Evolutionary conservation across 37 sponge, comb jelly and placozoan genomes (phyloP).

Genomic region (Axinella damicornis): DNA sequence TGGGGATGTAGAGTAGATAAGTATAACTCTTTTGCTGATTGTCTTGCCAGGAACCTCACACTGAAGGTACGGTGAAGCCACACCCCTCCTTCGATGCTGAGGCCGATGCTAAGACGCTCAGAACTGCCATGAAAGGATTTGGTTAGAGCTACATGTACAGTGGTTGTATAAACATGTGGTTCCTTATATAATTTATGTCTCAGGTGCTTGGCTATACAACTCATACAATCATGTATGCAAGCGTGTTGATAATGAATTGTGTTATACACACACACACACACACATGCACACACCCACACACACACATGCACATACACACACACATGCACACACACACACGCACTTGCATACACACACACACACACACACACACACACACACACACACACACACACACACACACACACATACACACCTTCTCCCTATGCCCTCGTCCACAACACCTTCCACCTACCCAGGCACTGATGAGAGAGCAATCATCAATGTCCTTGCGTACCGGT

Average conservation of each 20-base stretch:
- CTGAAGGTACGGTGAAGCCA: slow-evolving; percentile 71
- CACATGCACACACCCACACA: slow-evolving; percentile 46
- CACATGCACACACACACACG: slow-evolving; percentile 63
- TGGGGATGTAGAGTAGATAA: no score
- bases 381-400: slow-evolving; percentile 62
- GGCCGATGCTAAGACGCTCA: slow-evolving; percentile 64
- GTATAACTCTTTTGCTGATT: no score
- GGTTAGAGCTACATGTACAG: no score
- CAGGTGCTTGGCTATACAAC: no score
- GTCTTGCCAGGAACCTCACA: slow-evolving; percentile 32
- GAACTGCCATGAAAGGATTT: slow-evolving; percentile 88
- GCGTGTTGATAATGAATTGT: no score
- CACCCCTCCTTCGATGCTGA: slow-evolving; percentile 66
- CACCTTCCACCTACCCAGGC: no score
- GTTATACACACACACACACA: slow-evolving; percentile 5
- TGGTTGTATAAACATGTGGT: no score
- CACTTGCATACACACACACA: slow-evolving; percentile 65
- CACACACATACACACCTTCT: slow-evolving; percentile 41
- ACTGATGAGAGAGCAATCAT: no score
- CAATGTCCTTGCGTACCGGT: no score
- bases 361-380: slow-evolving; percentile 61
- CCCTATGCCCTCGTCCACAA: no score
- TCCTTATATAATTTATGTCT: no score
- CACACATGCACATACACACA: slow-evolving; percentile 59
- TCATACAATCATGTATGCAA: no score